phyloP scores from a whole-genome alignment of 23 tunicate species.

The Halocynthia roretzi region DNA sequence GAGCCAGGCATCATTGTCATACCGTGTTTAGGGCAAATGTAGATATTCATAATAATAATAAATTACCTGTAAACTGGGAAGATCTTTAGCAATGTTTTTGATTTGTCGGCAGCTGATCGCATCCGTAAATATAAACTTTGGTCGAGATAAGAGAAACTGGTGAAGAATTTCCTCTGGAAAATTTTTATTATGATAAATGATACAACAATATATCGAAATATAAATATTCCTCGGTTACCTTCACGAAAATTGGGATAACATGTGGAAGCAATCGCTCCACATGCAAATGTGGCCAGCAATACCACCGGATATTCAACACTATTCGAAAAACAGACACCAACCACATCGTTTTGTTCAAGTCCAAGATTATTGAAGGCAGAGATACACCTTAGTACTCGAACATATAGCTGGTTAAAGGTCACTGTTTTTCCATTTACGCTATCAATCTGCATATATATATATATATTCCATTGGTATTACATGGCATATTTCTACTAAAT shows the following conservation, averaged over 20 bases:
- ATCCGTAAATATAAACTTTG: constrained; percentile 32
- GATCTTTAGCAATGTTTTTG: constrained; percentile 19
- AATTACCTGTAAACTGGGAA: constrained; percentile 26
- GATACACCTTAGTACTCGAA: too few species aligned
- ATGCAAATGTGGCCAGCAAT: constrained; percentile 33
- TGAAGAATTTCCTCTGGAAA: constrained; percentile 35
- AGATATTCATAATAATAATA: too few species aligned
- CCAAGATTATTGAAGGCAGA: constrained; percentile 29
- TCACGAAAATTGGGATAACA: constrained; percentile 41
- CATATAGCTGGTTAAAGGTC: too few species aligned
- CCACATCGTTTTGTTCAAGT: constrained; percentile 33
- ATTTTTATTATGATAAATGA: too few species aligned
- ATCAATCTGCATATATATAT: too few species aligned
- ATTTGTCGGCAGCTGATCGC: constrained; percentile 3
- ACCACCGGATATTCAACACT: constrained; percentile 41
- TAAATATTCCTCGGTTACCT: constrained; percentile 1
- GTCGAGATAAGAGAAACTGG: constrained; percentile 33
- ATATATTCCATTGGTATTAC: too few species aligned
- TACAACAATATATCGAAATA: too few species aligned
- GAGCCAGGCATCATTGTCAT: too few species aligned
- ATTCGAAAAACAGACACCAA: constrained; percentile 39
- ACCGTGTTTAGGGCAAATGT: too few species aligned
- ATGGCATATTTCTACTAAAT: background rate
- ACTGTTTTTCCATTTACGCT: too few species aligned
- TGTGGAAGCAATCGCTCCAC: constrained; percentile 41